A percentile compares a stretch with the other conserved stretches of the same genome.
Evolutionary conservation across 2,797 vertebrate genomes (phyloP).

Genomic region (Sebastes itinus): DNA sequence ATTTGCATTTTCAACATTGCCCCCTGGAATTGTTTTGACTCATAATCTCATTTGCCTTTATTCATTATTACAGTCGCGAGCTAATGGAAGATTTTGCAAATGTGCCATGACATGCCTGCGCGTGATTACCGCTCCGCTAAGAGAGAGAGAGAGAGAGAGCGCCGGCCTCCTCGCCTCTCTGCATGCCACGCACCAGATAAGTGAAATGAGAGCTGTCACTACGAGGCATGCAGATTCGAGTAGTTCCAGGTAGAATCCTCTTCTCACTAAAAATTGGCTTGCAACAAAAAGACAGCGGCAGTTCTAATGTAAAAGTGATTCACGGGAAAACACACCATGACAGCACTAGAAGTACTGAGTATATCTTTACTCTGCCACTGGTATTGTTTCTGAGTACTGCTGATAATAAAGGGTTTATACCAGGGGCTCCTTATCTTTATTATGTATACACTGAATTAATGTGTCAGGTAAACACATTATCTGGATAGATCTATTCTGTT

Average conservation of each 20-base stretch:
- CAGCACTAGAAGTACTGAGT: not conserved
- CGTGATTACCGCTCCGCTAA: slow-evolving; percentile 22
- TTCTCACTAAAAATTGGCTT: not conserved
- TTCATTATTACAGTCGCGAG: slow-evolving; percentile 42
- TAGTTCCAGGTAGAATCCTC: slow-evolving; percentile 17
- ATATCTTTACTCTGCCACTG: not conserved
- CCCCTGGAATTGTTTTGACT: slow-evolving; percentile 41
- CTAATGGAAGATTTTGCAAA: slow-evolving; percentile 47
- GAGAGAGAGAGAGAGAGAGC: not conserved
- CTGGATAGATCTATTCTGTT: not conserved
- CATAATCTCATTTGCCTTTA: slow-evolving; percentile 48
- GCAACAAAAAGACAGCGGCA: not conserved
- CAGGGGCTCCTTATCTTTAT: not conserved
- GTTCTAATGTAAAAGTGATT: not conserved
- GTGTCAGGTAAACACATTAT: not conserved
- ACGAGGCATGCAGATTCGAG: slow-evolving; percentile 2
- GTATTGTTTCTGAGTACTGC: not conserved
- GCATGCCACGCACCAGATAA: not conserved
- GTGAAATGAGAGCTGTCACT: slow-evolving; percentile 32
- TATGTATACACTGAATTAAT: not conserved
- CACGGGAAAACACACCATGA: not conserved
- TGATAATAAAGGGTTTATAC: not conserved
- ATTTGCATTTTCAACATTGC: slow-evolving; percentile 29
- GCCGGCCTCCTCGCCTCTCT: not conserved
- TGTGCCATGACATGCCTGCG: slow-evolving; percentile 15